Conservation (phyloP, 2,797 vertebrate genomes). For the Pitangus sulphuratus region DNA sequence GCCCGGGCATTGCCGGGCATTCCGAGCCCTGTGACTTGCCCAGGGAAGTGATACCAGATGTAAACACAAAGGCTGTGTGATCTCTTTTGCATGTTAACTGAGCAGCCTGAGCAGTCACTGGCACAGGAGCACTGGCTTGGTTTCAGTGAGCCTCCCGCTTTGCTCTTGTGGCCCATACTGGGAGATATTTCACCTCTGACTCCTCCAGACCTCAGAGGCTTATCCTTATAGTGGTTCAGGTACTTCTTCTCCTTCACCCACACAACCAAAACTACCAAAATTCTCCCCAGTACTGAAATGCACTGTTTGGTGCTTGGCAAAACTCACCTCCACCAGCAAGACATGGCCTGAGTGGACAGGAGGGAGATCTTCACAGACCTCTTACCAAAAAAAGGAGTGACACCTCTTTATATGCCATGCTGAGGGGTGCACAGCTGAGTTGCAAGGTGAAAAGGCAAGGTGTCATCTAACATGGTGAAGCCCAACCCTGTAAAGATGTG, state of each 20-base stretch:
- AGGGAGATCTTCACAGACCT: background rate
- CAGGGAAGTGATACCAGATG: background rate
- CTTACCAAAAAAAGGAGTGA: background rate
- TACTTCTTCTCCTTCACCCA: background rate
- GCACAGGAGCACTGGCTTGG: fast-evolving
- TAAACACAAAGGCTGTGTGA: background rate
- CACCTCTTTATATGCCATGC: background rate
- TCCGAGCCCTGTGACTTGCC: background rate
- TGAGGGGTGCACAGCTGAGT: background rate
- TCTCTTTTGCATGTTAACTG: background rate
- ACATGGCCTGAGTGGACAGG: background rate
- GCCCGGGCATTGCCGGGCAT: background rate
- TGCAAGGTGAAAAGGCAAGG: background rate
- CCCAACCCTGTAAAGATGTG: background rate
- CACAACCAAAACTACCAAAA: background rate
- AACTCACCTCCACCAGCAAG: background rate
- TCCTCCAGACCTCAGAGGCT: background rate
- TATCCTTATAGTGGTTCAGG: background rate
- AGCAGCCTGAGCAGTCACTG: background rate
- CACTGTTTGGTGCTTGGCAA: background rate
- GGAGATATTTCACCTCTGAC: background rate
- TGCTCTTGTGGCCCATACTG: fast-evolving
- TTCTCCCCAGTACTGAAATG: background rate
- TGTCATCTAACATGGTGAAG: background rate
- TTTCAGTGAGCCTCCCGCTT: background rate